Percentiles rank a stretch among this genome's conserved stretches.
Evolutionary conservation across 2,797 vertebrate genomes (phyloP).

Genomic region (Garrulus glandarius): DNA sequence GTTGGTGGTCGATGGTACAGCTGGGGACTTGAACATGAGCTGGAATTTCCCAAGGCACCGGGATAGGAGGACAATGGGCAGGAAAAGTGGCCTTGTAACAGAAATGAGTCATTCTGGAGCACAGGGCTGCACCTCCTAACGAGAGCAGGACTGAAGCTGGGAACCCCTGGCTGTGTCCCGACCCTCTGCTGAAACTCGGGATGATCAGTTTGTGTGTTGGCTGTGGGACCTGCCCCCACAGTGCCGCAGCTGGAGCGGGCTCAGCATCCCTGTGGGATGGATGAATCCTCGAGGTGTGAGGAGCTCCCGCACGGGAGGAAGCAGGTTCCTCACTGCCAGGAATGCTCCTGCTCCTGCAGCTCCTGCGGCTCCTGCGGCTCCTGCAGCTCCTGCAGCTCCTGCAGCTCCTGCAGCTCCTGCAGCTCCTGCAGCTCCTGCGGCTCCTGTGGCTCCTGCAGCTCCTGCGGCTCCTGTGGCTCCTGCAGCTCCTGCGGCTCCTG

Average conservation of each 20-base stretch:
- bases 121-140: neutral
- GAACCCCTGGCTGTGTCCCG: neutral
- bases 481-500: too few relatives aligned
- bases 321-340: neutral
- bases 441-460: too few relatives aligned
- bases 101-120: neutral
- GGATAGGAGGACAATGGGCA: neutral
- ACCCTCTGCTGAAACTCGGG: accelerated
- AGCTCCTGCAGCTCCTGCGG: neutral
- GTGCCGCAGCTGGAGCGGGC: neutral
- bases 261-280: neutral
- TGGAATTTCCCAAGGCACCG: neutral
- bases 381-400: neutral
- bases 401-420: too few relatives aligned
- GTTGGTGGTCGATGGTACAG: neutral
- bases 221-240: accelerated
- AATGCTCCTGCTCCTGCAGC: neutral
- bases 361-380: too few relatives aligned
- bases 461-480: neutral
- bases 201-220: accelerated
- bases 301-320: neutral
- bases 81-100: neutral
- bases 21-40: neutral
- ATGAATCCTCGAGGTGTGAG: neutral
- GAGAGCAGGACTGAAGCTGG: neutral